Conservation (phyloP, 2,888 invertebrate genomes). For the Agapostemon virescens region DNA sequence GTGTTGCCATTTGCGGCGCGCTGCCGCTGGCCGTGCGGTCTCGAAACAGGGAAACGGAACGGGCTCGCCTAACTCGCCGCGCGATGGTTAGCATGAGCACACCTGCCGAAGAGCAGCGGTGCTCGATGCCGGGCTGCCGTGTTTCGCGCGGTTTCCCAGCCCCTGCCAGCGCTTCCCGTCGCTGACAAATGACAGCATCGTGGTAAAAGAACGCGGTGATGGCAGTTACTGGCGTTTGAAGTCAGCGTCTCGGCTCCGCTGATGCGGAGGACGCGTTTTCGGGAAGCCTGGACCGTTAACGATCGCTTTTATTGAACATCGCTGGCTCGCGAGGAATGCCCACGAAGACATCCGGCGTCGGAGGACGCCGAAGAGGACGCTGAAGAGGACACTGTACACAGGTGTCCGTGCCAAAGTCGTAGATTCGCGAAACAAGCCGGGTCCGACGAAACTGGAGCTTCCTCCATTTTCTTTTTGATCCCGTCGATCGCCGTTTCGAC, state of each 20-base stretch:
- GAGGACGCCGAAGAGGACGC: background rate
- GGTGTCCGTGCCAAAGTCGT: too few species aligned
- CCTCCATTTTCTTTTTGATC: background rate
- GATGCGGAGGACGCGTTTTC: background rate
- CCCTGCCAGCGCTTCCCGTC: background rate
- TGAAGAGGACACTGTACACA: background rate
- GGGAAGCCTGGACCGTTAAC: background rate
- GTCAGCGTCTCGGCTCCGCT: background rate
- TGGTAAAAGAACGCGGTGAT: conserved; percentile 5
- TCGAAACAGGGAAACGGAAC: background rate
- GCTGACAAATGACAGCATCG: background rate
- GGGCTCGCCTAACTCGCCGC: background rate
- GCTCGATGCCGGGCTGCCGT: too few species aligned
- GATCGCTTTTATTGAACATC: background rate
- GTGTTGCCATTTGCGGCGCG: conserved; percentile 42
- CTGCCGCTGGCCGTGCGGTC: background rate
- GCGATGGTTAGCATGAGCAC: too few species aligned
- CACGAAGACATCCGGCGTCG: background rate
- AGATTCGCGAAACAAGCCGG: too few species aligned
- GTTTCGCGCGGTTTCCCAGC: too few species aligned
- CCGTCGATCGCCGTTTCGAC: background rate
- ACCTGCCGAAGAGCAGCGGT: too few species aligned
- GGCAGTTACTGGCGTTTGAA: conserved; percentile 11
- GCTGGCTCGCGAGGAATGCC: too few species aligned
- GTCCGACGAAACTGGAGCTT: background rate